Evolutionary conservation across 2,888 invertebrate genomes (phyloP).

Genomic region (Diadegma fenestrale): DNA sequence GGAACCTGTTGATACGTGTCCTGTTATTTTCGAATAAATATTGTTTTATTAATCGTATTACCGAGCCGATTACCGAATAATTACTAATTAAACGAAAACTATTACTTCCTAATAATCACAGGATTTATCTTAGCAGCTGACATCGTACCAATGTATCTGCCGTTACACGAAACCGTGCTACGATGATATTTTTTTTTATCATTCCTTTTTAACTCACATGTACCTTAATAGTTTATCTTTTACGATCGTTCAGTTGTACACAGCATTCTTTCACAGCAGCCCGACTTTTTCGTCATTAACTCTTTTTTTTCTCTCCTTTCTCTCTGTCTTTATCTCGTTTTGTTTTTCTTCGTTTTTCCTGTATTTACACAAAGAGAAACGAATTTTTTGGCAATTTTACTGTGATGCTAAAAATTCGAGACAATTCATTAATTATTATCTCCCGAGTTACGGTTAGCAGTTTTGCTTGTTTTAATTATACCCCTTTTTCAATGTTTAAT

Average conservation of each 20-base stretch:
- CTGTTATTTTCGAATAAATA: slow-evolving; percentile 67
- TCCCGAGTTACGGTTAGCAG: slow-evolving; percentile 59
- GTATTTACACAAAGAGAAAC: background rate
- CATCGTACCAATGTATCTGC: slow-evolving; percentile 82
- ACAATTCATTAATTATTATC: slow-evolving; percentile 42
- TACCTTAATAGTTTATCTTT: slow-evolving; percentile 72
- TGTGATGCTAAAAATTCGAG: slow-evolving; percentile 18
- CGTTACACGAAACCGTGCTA: slow-evolving; percentile 80
- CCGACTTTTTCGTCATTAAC: slow-evolving; percentile 69
- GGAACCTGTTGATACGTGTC: slow-evolving; percentile 57
- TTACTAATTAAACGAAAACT: slow-evolving; percentile 81
- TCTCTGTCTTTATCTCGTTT: slow-evolving; percentile 3
- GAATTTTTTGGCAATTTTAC: slow-evolving; percentile 33
- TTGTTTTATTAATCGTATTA: slow-evolving; percentile 78
- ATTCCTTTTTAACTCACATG: slow-evolving; percentile 68
- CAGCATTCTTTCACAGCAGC: slow-evolving; percentile 75
- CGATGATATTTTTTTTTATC: slow-evolving; percentile 82
- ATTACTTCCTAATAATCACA: slow-evolving; percentile 84
- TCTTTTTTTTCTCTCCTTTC: slow-evolving; percentile 27
- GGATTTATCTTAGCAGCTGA: slow-evolving; percentile 84
- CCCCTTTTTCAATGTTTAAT: slow-evolving; percentile 18
- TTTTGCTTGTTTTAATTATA: background rate
- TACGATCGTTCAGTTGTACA: slow-evolving; percentile 71
- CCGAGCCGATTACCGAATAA: slow-evolving; percentile 71
- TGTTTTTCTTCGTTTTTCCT: background rate